phyloP scores from a whole-genome alignment of 35 echinoderm and acorn worm genomes.

The Anneissia japonica region DNA sequence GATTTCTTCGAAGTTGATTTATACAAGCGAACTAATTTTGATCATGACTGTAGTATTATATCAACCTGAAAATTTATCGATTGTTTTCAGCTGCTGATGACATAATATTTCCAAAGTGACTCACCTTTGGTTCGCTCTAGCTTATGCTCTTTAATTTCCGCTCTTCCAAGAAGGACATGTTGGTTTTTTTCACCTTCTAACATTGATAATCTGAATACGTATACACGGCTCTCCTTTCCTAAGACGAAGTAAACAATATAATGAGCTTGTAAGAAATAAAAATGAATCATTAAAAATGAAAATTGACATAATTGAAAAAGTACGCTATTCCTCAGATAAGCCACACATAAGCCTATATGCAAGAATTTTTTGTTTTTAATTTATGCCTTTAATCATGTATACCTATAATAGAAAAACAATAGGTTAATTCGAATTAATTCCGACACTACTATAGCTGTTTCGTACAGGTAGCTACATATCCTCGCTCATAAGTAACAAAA shows the following conservation, averaged over 20 bases:
- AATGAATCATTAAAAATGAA: no score
- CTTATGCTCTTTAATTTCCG: constrained; percentile 87
- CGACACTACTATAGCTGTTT: no score
- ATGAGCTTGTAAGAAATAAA: no score
- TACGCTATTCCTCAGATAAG: no score
- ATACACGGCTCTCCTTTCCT: constrained; percentile 90
- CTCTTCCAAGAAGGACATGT: constrained; percentile 49
- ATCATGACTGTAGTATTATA: not conserved
- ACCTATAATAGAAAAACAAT: no score
- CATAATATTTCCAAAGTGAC: not conserved
- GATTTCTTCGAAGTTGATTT: not conserved
- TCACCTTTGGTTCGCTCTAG: constrained; percentile 89
- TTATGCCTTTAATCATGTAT: no score
- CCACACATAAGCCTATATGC: no score
- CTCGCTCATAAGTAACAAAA: no score
- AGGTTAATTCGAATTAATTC: no score
- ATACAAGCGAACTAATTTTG: not conserved
- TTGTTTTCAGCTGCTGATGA: not conserved
- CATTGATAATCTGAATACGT: constrained; percentile 80
- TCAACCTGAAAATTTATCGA: not conserved
- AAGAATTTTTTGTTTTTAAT: no score
- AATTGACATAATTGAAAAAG: no score
- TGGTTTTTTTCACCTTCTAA: constrained; percentile 88
- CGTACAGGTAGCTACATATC: no score
- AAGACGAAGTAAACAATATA: not conserved